Evolutionary conservation across 2,888 invertebrate genomes (phyloP), one percentile per base, ranked within the genome.

Genomic region (Orthosia incerta): DNA sequence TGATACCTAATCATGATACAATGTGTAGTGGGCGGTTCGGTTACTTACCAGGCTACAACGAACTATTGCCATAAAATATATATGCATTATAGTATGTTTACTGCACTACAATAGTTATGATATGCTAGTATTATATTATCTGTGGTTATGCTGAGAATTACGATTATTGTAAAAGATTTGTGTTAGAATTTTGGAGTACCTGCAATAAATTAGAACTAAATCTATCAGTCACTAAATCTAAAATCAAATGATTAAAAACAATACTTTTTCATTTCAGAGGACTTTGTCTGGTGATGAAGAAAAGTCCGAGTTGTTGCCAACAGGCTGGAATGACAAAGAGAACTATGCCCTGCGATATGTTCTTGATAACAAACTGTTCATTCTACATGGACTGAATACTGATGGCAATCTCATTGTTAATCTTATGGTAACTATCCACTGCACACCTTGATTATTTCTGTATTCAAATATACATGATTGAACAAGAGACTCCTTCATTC

Each of bases 301-400:
- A 65, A 94, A 91, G 85, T 97, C 97, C 74, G 98, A 99, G 92
- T 90, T 98, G 57, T 93, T 99, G 20, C 98, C 98, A 3, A 95
- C 97, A 53, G 97, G 97, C 57, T 99, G 98, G 98, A 98, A 97
- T 91, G 95, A 96, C 61, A 95, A 95, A 60, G 97, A 97, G n/a
- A 97, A 97, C 82, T 98, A 98, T 90, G 97, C 97, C 0, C 91
- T 98, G 39, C 97, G 98, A 86, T 99, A 98, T 93, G 91, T 97
- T n/a, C 95, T 97, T 71, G 96, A 97, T 66, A 97, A 97, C 7
- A 97, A 97, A 86, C 92, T 98, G 20, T 98, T 97, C 87, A 97
- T 98, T 86, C 92, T 98, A 20, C 97, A 97, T 87, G 97, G 97
- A 20, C 93, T 97, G 26, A 97, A 93, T 76, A 97, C 97, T 45